Base-by-base conservation (phyloP, 1,140 invertebrate genomes). In the Orussus abietinus region DNA sequence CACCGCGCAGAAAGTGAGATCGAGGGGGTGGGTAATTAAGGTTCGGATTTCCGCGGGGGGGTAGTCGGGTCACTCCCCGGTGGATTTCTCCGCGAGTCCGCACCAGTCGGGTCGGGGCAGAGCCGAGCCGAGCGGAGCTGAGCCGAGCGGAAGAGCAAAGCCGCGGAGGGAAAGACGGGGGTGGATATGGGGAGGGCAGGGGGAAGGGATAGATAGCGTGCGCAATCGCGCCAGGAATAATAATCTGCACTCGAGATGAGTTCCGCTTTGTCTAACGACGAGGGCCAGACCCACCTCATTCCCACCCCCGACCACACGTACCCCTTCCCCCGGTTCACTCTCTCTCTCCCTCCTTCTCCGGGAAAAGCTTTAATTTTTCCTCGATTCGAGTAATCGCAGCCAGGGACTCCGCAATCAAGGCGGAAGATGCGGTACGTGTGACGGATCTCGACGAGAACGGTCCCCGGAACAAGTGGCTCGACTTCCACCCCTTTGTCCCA, bases 201-300 rank as follows among this genome's bases (percentile, higher is more conserved):
- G 42, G 37, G 22, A 25, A 30, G 10, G 10, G n/a, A 7, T 20
- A 29, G 33, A 12, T 20, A 17, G 13, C 28, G 5, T 12, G 25
- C 40, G 41, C 42, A 53, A 47, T 47, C 43, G 41, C 41, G 34
- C 39, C 39, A 38, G 40, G 35, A 45, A 42, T 48, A 45, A 32
- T 48, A 41, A 51, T 53, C 43, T 34, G 28, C 25, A 32, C 28
- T 29, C 13, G 17, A 42, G 15, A 48, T 45, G 46, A 49, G 36
- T 48, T 41, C 36, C 28, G 45, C 40, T 51, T 45, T 45, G 45
- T 51, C 38, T 43, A 37, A 34, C 35, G 45, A 45, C n/a, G n/a
- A n/a, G n/a, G n/a, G 41, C 26, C 43, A 40, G 37, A 40, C 35
- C 25, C 32, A 26, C 37, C 38, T 49, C 43, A 32, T 36, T 49